Base-by-base conservation (phyloP, 2,888 invertebrate species). In the Patella ulyssiponensis region DNA sequence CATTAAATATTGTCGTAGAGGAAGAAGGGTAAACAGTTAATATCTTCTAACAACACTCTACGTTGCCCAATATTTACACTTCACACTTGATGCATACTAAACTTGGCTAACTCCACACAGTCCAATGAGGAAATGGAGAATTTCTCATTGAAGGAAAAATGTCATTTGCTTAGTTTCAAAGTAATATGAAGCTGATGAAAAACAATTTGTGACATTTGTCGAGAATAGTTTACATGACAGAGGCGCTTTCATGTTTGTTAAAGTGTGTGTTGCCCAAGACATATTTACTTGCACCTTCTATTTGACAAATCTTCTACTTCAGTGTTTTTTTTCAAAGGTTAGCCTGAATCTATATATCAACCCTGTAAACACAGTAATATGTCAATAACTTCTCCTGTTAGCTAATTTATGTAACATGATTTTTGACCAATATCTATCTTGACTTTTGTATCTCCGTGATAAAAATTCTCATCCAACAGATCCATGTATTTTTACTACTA, bases 41-140 rank as follows among this genome's bases (percentile, higher is more conserved):
- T 80, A 80, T 80, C 80, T 80, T 80, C 73, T 77, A 79, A 80
- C 78, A 79, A 80, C 80, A 80, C 79, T 80, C 73, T 52, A 69
- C 72, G 52, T 75, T 58, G 77, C 69, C 58, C 56, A n/a, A 53
- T 80, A 79, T 80, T 80, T 80, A 79, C 53, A 17, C 76, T 80
- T 80, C 80, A 77, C 80, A 80, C 80, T 73, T 69, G 70, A 73
- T 73, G 76, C 80, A 77, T 77, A 77, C 79, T 56, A 54, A 44
- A 58, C 73, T 53, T 69, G 73, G 71, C 76, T 64, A 64, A 20
- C 64, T 64, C 64, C 23, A 64, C 64, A 64, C 64, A 64, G 23
- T 12, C 64, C 64, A 64, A 64, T 23, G 20, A 64, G 64, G 58
- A 69, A 74, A 33, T 74, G 64, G 44, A 74, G 64, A 44, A 44